These are phyloP conservation scores for Drosophila lacicola DNA, from an alignment of 2,888 invertebrate species.

Conservation along the genomic window DNA sequence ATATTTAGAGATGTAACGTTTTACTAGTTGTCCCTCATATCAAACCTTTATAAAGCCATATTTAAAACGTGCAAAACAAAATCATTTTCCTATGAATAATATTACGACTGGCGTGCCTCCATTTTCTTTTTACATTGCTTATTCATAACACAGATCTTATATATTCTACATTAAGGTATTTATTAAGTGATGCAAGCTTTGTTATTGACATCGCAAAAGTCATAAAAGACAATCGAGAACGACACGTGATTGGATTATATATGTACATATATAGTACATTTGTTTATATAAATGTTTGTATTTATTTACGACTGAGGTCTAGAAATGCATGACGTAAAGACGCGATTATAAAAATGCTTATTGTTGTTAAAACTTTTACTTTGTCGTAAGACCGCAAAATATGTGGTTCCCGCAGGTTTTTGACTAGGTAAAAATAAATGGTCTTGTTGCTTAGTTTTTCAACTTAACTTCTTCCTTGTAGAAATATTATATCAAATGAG, in stretches of 20 bases:
- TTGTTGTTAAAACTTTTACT: neutral
- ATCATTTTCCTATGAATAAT: neutral
- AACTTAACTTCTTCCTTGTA: too few species aligned
- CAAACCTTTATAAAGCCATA: too few species aligned
- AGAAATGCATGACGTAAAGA: neutral
- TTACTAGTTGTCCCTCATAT: too few species aligned
- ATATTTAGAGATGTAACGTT: too few species aligned
- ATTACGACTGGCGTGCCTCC: neutral
- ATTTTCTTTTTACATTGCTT: neutral
- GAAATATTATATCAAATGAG: too few species aligned
- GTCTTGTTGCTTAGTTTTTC: too few species aligned
- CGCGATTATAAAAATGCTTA: neutral
- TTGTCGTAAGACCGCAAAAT: neutral
- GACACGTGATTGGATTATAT: conserved; percentile 3
- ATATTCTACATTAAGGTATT: neutral
- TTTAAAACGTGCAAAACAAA: too few species aligned
- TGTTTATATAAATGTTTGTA: neutral
- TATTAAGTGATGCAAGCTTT: conserved; percentile 16
- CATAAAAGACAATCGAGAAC: conserved; percentile 6
- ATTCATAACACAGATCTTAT: neutral
- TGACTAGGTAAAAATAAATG: too few species aligned
- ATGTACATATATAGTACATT: neutral
- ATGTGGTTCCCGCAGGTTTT: neutral
- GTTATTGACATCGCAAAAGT: conserved; percentile 5
- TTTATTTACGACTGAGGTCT: neutral